These are phyloP conservation scores for Buteo buteo DNA, from an alignment of 2,113 vertebrate genomes.

Conservation along the genomic window DNA sequence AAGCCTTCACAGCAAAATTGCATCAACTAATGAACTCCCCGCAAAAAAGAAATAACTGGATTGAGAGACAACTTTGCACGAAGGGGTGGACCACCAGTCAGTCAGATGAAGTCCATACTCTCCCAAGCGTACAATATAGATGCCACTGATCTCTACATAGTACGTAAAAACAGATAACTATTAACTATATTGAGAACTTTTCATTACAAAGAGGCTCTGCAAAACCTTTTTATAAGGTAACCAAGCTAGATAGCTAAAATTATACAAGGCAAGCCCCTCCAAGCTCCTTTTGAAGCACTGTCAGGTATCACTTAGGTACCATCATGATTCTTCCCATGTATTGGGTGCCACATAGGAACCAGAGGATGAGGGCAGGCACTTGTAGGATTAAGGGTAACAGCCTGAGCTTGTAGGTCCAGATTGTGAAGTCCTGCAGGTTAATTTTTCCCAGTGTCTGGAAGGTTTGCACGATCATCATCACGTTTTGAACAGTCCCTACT, in stretches of 20 bases:
- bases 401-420: background rate
- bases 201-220: background rate
- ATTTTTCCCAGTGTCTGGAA: background rate
- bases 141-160: too few species aligned
- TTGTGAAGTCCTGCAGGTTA: background rate
- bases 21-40: background rate
- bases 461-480: background rate
- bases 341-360: background rate
- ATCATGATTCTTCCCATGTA: background rate
- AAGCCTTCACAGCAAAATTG: background rate
- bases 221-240: background rate
- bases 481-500: background rate
- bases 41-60: background rate
- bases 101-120: background rate
- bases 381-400: background rate
- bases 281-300: background rate
- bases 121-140: background rate
- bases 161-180: background rate
- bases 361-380: background rate
- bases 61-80: accelerated
- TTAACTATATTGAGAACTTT: background rate
- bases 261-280: background rate
- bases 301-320: background rate
- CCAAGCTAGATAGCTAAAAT: background rate
- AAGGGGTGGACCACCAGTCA: background rate